A percentile compares a stretch with the other conserved stretches of the same genome.
These are phyloP conservation scores for Bombylius major DNA, from an alignment of 2,888 invertebrate species.

Conservation along the genomic window DNA sequence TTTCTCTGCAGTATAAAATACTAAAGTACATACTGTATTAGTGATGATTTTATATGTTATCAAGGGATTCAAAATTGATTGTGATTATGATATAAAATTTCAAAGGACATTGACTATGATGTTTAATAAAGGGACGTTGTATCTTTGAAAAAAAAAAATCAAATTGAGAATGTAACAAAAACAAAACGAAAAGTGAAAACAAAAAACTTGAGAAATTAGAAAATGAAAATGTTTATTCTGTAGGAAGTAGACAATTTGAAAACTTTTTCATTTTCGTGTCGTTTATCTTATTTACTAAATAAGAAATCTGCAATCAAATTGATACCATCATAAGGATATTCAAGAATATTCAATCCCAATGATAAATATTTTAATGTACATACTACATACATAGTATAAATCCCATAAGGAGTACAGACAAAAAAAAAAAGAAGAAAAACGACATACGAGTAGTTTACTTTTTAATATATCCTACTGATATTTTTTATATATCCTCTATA, in stretches of 20 bases:
- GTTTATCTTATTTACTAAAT: conserved; percentile 10
- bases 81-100: background rate
- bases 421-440: too few relatives aligned
- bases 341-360: background rate
- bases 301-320: conserved; percentile 7
- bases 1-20: too few relatives aligned
- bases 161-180: too few relatives aligned
- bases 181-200: too few relatives aligned
- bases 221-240: background rate
- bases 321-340: background rate
- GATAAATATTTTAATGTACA: background rate
- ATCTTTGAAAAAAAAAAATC: too few relatives aligned
- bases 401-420: too few relatives aligned
- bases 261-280: background rate
- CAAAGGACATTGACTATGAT: background rate
- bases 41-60: background rate
- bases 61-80: background rate
- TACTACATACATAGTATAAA: background rate
- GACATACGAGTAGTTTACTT: too few relatives aligned
- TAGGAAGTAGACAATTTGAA: conserved; percentile 6
- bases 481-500: background rate
- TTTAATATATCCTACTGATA: too few relatives aligned
- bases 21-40: too few relatives aligned
- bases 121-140: too few relatives aligned
- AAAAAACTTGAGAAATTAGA: too few relatives aligned